A percentile compares a stretch with the other conserved stretches of the same genome.
phyloP scores from a whole-genome alignment of 2,888 invertebrate species.

The Maniola hyperantus region DNA sequence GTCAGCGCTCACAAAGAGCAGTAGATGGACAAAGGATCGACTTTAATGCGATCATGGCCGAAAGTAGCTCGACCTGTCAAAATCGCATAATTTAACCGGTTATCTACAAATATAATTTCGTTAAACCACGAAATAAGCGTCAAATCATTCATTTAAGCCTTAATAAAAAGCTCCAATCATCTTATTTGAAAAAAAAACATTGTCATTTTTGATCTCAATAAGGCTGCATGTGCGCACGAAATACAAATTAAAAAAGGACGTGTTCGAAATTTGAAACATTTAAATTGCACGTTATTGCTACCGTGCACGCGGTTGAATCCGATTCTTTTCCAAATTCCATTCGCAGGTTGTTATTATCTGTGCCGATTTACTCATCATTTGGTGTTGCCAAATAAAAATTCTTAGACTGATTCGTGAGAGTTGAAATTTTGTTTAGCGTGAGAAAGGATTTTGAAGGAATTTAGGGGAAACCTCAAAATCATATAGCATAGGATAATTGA shows the following conservation, averaged over 20 bases:
- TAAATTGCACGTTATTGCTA: constrained; percentile 81
- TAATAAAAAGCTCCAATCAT: not conserved
- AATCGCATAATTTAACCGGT: no score
- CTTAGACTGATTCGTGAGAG: constrained; percentile 77
- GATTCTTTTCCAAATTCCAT: constrained; percentile 69
- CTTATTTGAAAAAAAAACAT: constrained; percentile 22
- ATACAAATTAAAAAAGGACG: constrained; percentile 51
- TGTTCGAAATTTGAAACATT: constrained; percentile 79
- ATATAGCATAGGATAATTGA: constrained; percentile 37
- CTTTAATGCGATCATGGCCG: no score
- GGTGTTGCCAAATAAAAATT: constrained; percentile 70
- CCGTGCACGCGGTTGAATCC: constrained; percentile 69
- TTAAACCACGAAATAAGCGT: no score
- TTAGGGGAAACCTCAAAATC: constrained; percentile 35
- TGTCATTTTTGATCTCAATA: constrained; percentile 39
- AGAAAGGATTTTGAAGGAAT: constrained; percentile 56
- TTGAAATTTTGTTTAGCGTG: constrained; percentile 69
- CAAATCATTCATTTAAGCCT: constrained; percentile 1
- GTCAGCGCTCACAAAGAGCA: no score
- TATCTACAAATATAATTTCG: no score
- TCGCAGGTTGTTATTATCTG: constrained; percentile 72
- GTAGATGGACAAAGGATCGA: not conserved
- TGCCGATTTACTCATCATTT: constrained; percentile 69
- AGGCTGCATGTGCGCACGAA: constrained; percentile 48
- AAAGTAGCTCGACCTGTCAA: no score